Evolutionary conservation across 2,113 vertebrate species (phyloP), one percentile per base, ranked within the genome.

Genomic region (Ornithorhynchus anatinus): DNA sequence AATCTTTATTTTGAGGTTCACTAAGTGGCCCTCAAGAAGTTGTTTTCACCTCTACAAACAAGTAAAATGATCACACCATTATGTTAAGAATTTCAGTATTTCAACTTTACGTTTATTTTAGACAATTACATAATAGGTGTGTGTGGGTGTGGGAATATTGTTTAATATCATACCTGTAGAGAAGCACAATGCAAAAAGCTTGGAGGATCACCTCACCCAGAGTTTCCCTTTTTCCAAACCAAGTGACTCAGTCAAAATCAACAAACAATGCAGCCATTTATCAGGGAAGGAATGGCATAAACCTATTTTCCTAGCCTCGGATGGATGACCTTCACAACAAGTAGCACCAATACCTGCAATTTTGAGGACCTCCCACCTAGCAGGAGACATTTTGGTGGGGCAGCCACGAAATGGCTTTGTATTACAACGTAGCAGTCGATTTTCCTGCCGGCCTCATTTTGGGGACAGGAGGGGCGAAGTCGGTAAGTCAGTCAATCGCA

Each of bases 171-270:
- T 47, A 64, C 47, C 45, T 71, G 44, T 42, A n/a, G n/a, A n/a
- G n/a, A n/a, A n/a, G n/a, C n/a, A n/a, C n/a, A n/a, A n/a, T n/a
- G n/a, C n/a, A 59, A 43, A 77, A 54, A 53, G 7, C 42, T 48
- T 59, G 38, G 42, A 38, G 50, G 52, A 16, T n/a, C 36, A 7
- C 52, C 44, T 69, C 42, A 63, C 22, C 1, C 15, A 31, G 23
- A 4, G 62, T 20, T 40, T 27, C 22, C 61, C 7, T 51, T 47
- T 75, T 59, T 39, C 58, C 77, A 35, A 59, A 40, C 69, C 56
- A 60, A 63, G 51, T 23, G 32, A 67, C 29, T 37, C 16, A 58
- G 59, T 65, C 36, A 58, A 61, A 64, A 70, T 50, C 35, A 75
- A 59, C 14, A 69, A 14, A 15, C 12, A 45, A 45, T 71, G 64